Base-by-base conservation (phyloP, 2,888 invertebrate genomes). In the Scaptomyza caliginosa region DNA sequence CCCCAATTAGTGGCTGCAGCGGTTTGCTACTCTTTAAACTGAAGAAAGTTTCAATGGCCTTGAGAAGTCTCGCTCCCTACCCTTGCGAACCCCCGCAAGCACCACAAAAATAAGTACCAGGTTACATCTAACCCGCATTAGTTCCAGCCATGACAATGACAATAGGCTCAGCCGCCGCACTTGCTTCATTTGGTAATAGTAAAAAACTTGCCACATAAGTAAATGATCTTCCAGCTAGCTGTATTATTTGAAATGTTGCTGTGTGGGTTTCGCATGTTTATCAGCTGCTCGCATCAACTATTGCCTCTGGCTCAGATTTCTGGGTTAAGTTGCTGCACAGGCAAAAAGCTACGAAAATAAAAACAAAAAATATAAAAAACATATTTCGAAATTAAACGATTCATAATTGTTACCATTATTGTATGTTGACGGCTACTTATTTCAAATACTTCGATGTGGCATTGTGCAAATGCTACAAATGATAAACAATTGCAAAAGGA, bases 1-100 rank as follows among this genome's bases (percentile, higher is more conserved):
- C 55, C 65, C 72, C 71, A 75, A 75, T 75, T 75, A 57, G 72
- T 70, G 59, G 59, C 17, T 23, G 21, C 21, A 24, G 43, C 17
- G 34, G 24, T 54, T 19, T 40, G 16, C 54, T 23, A 30, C 40
- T 56, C 28, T 43, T 30, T n/a, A 34, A 38, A 13, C 60, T 32
- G 46, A 80, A 76, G 86, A 80, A 80, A 80, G 79, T 79, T 71
- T 58, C 40, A 23, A 69, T 72, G 86, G 84, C 80, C 80, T 80
- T 80, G 80, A 80, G 48, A 86, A 83, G 67, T 59, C 46, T 50
- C 11, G 11, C 28, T 5, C 16, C 16, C 16, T 16, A 7, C 6
- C 13, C 4, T 6, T 5, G 5, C 5, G 0, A 2, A 0, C n/a
- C 8, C 24, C n/a, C 8, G 7, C 6, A 24, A 7, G 7, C 13